phyloP scores from a whole-genome alignment of 2,113 vertebrate genomes.

The Campylomormyrus tamandua region DNA sequence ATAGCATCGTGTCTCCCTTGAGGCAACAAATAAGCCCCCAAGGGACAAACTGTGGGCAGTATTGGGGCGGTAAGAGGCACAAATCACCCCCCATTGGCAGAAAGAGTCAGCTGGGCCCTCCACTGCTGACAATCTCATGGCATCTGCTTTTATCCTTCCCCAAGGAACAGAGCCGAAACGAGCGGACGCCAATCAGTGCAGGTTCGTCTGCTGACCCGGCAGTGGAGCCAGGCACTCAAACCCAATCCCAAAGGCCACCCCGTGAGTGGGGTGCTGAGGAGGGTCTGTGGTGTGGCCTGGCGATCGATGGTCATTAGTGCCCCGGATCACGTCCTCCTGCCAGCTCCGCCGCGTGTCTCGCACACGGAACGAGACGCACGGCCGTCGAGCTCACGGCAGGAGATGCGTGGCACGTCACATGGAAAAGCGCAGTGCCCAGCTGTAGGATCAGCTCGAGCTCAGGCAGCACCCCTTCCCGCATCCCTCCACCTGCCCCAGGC shows the following conservation, averaged over 20 bases:
- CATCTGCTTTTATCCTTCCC: neutral
- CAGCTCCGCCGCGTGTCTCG: neutral
- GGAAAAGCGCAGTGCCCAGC: neutral
- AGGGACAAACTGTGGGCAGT: neutral
- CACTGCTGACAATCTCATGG: neutral
- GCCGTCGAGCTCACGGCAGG: neutral
- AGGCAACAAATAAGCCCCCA: neutral
- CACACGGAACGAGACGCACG: neutral
- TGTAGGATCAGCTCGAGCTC: neutral
- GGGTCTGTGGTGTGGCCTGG: slow-evolving; percentile 26
- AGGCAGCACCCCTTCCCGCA: neutral
- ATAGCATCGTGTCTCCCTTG: neutral
- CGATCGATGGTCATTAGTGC: slow-evolving; percentile 52
- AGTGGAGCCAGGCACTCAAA: neutral
- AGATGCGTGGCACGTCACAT: neutral
- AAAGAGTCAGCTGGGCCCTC: neutral
- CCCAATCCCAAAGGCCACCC: slow-evolving; percentile 27
- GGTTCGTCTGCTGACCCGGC: neutral
- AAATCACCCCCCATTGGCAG: neutral
- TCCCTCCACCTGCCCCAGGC: neutral
- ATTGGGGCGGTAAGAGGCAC: neutral
- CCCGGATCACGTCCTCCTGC: slow-evolving; percentile 19
- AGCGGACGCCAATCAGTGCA: neutral
- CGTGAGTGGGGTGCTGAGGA: slow-evolving; percentile 12
- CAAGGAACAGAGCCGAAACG: neutral